Conservation (phyloP, 2,113 vertebrate genomes). For the Bagarius yarrelli region DNA sequence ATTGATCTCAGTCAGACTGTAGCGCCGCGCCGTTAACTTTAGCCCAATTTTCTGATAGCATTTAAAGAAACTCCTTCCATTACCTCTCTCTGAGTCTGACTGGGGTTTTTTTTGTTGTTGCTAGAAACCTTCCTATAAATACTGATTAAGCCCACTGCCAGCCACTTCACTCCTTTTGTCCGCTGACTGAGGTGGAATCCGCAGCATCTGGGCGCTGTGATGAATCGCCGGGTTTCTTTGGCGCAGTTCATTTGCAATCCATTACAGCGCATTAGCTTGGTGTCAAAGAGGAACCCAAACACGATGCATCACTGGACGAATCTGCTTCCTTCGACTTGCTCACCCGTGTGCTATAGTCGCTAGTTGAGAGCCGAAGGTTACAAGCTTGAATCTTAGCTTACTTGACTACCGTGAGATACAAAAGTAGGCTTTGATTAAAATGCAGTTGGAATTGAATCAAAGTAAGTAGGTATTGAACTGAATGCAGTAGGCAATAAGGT, state of each 20-base stretch:
- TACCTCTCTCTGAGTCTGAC: slow-evolving; percentile 15
- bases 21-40: slow-evolving; percentile 59
- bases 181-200: slow-evolving; percentile 53
- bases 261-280: slow-evolving; percentile 70
- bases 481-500: no score
- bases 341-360: background rate
- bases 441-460: no score
- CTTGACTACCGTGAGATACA: background rate
- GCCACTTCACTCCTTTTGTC: slow-evolving; percentile 51
- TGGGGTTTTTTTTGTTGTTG: slow-evolving; percentile 45
- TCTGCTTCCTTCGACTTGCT: slow-evolving; percentile 18
- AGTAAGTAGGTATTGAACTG: no score
- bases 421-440: no score
- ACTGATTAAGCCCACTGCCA: slow-evolving; percentile 67
- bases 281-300: slow-evolving; percentile 68
- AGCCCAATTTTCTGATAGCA: slow-evolving; percentile 51
- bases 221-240: slow-evolving; percentile 67
- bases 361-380: background rate
- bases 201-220: slow-evolving; percentile 63
- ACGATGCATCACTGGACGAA: slow-evolving; percentile 66
- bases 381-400: background rate
- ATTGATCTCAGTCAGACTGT: slow-evolving; percentile 62
- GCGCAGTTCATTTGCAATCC: slow-evolving; percentile 71
- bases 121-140: slow-evolving; percentile 42
- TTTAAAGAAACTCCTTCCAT: slow-evolving; percentile 35